These are phyloP conservation scores for Caretta caretta DNA, from an alignment of 2,113 vertebrate species.

Conservation along the genomic window DNA sequence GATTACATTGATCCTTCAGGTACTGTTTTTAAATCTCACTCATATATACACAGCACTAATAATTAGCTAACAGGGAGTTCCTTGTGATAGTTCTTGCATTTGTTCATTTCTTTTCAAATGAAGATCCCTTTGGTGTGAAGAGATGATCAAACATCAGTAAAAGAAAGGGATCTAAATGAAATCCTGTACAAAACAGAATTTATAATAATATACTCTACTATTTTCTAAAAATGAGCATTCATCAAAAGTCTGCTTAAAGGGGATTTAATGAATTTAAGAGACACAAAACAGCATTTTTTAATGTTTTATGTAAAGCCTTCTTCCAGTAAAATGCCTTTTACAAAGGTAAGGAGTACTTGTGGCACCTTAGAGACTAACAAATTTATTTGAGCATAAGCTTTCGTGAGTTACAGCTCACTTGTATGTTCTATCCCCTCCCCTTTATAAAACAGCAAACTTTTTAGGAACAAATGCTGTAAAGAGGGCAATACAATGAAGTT, in stretches of 20 bases:
- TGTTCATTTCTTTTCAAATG: neutral
- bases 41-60: neutral
- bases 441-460: neutral
- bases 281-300: slow-evolving; percentile 29
- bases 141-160: neutral
- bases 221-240: neutral
- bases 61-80: slow-evolving; percentile 35
- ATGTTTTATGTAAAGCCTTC: neutral
- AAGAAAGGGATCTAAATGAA: slow-evolving; percentile 42
- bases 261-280: slow-evolving; percentile 44
- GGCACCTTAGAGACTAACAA: no score
- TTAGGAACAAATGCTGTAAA: neutral
- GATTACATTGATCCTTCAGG: neutral
- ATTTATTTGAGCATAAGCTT: no score
- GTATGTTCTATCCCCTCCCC: neutral
- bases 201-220: slow-evolving; percentile 3
- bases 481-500: neutral
- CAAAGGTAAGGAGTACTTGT: neutral
- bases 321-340: neutral
- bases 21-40: neutral
- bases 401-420: no score
- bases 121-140: slow-evolving; percentile 25
- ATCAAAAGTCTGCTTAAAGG: neutral
- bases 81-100: neutral
- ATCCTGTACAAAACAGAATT: slow-evolving; percentile 33